These are phyloP conservation scores for Drosophila nasuta DNA, from an alignment of 1,140 invertebrate genomes.

Conservation along the genomic window DNA sequence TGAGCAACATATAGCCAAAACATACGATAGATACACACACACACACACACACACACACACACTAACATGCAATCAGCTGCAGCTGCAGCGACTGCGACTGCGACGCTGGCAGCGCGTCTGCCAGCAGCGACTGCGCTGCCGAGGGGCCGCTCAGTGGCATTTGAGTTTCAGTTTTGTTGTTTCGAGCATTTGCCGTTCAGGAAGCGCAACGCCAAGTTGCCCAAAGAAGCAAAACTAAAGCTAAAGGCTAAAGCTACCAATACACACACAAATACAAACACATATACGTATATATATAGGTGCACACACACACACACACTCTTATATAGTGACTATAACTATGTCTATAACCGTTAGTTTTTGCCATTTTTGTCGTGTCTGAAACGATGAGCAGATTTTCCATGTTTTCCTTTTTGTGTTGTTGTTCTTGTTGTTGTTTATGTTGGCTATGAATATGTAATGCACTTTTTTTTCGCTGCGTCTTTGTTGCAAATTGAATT, in stretches of 20 bases:
- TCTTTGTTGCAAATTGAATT: slow-evolving; percentile 78
- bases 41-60: slow-evolving; percentile 41
- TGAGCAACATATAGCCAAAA: slow-evolving; percentile 77
- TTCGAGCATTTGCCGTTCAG: slow-evolving; percentile 70
- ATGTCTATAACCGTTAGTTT: slow-evolving; percentile 30
- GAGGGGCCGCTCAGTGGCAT: slow-evolving; percentile 40
- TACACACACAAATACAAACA: no score
- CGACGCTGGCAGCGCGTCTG: slow-evolving; percentile 33
- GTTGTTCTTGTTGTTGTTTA: slow-evolving; percentile 36
- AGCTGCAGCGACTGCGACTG: slow-evolving; percentile 1
- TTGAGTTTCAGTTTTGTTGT: slow-evolving; percentile 62
- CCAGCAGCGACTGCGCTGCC: slow-evolving; percentile 33
- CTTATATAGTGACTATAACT: slow-evolving; percentile 27
- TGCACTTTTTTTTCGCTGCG: slow-evolving; percentile 54
- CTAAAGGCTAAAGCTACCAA: slow-evolving; percentile 11
- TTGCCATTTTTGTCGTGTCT: slow-evolving; percentile 17
- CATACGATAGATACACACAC: slow-evolving; percentile 74
- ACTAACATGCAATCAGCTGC: slow-evolving; percentile 21
- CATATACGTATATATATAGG: slow-evolving; percentile 23
- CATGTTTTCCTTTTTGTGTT: slow-evolving; percentile 37
- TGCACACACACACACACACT: slow-evolving; percentile 11
- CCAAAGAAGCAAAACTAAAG: slow-evolving; percentile 53
- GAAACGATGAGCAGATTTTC: slow-evolving; percentile 19
- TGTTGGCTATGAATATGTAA: slow-evolving; percentile 58
- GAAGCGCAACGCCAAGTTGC: slow-evolving; percentile 72